Evolutionary conservation across 2,797 vertebrate genomes (phyloP), one percentile per base, ranked within the genome.

Genomic region (Falco rusticolus): DNA sequence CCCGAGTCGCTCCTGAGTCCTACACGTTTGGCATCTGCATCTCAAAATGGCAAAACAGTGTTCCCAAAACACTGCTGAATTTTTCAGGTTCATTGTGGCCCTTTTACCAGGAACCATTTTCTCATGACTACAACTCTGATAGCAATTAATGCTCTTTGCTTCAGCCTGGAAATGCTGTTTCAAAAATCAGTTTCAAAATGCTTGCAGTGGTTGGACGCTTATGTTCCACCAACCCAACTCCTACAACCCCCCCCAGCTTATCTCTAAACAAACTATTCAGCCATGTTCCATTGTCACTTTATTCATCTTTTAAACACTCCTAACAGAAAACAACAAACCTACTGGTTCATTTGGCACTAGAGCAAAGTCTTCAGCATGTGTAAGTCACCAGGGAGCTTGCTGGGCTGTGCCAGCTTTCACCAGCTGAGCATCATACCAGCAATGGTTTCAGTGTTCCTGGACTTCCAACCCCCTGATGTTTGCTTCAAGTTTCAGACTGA

Each of bases 401-500:
- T 0, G 13, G 65, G 25, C 76, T 20, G 39, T 64, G 94, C 84
- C 93, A 95, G 82, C 76, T 41, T 79, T 78, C 13, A 48, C 96
- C 94, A 96, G 90, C 93, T 87, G 94, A 95, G 75, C 33, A 3
- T 56, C 5, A 12, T 7, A 92, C 79, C 90, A 93, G 95, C 94
- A 94, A 91, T 66, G 91, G 89, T 22, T 24, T 93, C 94, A 88
- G 69, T 88, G 90, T 94, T 95, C 13, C 0, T 78, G 79, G n/a
- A 5, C 91, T 90, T 88, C 84, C 84, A 91, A 43, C 82, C 82
- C 91, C 95, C 90, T 28, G 79, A 79, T 81, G 82, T 56, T 88
- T 37, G 34, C 87, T 72, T 79, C 87, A 16, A 24, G 84, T 82
- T 90, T 92, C 94, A 92, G 84, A 21, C 61, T 19, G 54, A 91